These are phyloP conservation scores for Lasioglossum lativentre DNA, from an alignment of 2,888 invertebrate genomes.

Conservation along the genomic window DNA sequence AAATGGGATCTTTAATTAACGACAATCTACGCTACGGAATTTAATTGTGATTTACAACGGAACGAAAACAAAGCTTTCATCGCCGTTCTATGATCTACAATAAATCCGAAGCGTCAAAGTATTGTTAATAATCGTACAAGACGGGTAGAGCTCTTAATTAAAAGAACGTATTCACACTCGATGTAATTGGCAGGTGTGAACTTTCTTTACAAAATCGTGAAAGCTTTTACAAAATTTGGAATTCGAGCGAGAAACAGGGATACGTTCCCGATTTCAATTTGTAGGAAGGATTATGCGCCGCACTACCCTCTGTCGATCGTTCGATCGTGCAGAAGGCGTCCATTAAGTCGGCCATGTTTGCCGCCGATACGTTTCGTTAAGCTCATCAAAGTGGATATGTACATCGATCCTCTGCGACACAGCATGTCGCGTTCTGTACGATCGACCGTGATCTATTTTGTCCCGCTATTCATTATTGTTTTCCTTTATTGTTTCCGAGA, in stretches of 20 bases:
- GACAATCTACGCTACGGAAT: slow-evolving; percentile 10
- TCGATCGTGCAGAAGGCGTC: slow-evolving; percentile 59
- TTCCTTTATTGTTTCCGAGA: slow-evolving; percentile 26
- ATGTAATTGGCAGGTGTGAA: neutral
- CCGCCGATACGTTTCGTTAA: slow-evolving; percentile 54
- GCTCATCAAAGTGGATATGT: slow-evolving; percentile 65
- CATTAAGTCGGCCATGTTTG: slow-evolving; percentile 38
- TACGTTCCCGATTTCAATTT: slow-evolving; percentile 53
- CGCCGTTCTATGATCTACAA: neutral
- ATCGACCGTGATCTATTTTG: slow-evolving; percentile 47
- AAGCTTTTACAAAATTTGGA: neutral
- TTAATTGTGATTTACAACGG: slow-evolving; percentile 11
- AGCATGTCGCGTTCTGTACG: slow-evolving; percentile 39
- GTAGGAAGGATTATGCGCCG: slow-evolving; percentile 56
- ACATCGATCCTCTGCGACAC: slow-evolving; percentile 47
- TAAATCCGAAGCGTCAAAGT: neutral
- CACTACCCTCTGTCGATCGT: slow-evolving; percentile 19
- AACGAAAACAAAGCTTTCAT: neutral
- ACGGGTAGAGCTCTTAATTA: neutral
- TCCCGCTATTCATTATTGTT: slow-evolving; percentile 13
- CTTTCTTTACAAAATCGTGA: neutral
- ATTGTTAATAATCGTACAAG: neutral
- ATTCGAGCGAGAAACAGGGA: neutral
- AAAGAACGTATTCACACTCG: neutral
- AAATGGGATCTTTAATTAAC: slow-evolving; percentile 21